Evolutionary conservation across 2,113 vertebrate species (phyloP).

Genomic region (Acrocephalus arundinaceus): DNA sequence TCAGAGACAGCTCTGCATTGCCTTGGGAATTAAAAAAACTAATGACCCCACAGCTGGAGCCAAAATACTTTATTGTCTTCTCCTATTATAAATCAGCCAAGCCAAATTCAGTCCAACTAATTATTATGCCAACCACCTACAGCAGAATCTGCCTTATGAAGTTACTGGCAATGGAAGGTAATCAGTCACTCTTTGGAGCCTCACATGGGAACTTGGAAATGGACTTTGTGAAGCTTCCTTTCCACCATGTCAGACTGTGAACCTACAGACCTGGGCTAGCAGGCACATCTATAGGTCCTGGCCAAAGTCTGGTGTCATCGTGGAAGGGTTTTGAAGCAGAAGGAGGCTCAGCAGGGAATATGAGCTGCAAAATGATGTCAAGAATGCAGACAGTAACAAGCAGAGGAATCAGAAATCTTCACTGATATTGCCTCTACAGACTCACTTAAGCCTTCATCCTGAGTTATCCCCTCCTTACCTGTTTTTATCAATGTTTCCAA

Average conservation of each 20-base stretch:
- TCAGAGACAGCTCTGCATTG: constrained; percentile 27
- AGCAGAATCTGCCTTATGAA: background rate
- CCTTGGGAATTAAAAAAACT: constrained; percentile 38
- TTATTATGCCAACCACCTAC: background rate
- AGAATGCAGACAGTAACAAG: background rate
- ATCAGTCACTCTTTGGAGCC: background rate
- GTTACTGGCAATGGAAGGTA: background rate
- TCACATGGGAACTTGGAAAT: background rate
- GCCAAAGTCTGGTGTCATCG: background rate
- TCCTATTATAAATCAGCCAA: constrained; percentile 12
- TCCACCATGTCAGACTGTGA: background rate
- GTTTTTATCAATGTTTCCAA: background rate
- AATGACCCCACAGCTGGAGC: constrained; percentile 13
- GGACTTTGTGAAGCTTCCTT: background rate
- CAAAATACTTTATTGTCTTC: constrained; percentile 30
- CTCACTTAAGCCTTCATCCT: background rate
- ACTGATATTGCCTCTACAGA: background rate
- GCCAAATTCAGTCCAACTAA: background rate
- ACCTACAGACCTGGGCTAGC: background rate
- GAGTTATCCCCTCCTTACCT: background rate
- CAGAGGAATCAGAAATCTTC: background rate
- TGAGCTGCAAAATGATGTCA: background rate
- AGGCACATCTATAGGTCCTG: background rate
- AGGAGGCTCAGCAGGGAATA: background rate
- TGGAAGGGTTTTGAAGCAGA: background rate